Conservation (phyloP, 1,140 invertebrate species). For the Sitophilus oryzae region DNA sequence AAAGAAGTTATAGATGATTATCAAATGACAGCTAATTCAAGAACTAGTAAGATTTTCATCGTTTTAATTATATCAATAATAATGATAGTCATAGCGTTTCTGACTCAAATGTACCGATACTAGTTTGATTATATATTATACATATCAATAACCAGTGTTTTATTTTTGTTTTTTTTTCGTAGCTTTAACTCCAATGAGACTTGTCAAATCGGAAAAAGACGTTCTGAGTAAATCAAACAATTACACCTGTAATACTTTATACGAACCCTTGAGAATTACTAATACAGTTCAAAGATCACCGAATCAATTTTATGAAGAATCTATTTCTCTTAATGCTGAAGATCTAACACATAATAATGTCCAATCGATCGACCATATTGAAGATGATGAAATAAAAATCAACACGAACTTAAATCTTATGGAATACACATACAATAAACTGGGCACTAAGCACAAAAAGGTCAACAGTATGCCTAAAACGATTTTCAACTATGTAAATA, state of each 20-base stretch:
- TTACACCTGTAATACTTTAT: conserved; percentile 3
- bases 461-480: not conserved
- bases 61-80: too few relatives aligned
- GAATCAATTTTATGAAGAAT: too few relatives aligned
- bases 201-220: conserved; percentile 11
- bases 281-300: conserved; percentile 14
- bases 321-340: too few relatives aligned
- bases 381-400: not conserved
- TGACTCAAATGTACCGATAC: too few relatives aligned
- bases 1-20: too few relatives aligned
- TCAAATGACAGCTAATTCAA: too few relatives aligned
- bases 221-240: not conserved
- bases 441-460: not conserved
- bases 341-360: too few relatives aligned
- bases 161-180: not conserved
- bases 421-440: not conserved
- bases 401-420: not conserved
- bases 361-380: not conserved
- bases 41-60: too few relatives aligned
- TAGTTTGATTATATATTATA: too few relatives aligned
- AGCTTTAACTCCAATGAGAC: conserved; percentile 4
- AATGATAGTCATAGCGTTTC: too few relatives aligned
- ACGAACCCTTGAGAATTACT: conserved; percentile 14
- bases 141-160: too few relatives aligned
- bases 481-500: conserved; percentile 5